phyloP scores from a whole-genome alignment of 2,888 invertebrate genomes.

The Neoaliturus tenellus region DNA sequence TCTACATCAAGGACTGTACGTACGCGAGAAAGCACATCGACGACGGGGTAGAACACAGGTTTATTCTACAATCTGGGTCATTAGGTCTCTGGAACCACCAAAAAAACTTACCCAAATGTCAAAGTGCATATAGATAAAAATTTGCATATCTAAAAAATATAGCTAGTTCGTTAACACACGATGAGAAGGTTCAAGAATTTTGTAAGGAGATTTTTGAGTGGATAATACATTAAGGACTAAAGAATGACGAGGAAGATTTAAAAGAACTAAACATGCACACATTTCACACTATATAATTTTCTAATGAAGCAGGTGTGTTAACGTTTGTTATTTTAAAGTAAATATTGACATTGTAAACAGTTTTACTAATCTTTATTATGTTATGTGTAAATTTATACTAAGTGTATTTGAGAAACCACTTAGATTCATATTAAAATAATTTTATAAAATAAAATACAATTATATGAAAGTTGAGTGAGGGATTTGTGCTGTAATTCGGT shows the following conservation, averaged over 20 bases:
- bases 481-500: too few species aligned
- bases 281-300: too few species aligned
- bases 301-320: too few species aligned
- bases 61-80: conserved; percentile 5
- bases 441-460: too few species aligned
- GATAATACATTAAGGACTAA: background rate
- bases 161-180: background rate
- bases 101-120: conserved; percentile 38
- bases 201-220: conserved; percentile 2
- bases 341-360: too few species aligned
- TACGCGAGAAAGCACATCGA: conserved; percentile 20
- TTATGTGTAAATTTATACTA: too few species aligned
- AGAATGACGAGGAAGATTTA: background rate
- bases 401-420: too few species aligned
- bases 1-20: conserved; percentile 18
- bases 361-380: too few species aligned
- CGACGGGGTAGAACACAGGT: conserved; percentile 25
- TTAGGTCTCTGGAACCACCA: conserved; percentile 28
- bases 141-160: background rate
- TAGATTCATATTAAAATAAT: too few species aligned
- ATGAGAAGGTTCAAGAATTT: conserved; percentile 4
- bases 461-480: too few species aligned
- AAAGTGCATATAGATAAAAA: conserved; percentile 32
- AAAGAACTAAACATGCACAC: too few species aligned
- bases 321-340: too few species aligned